Evolutionary conservation across 2,113 vertebrate genomes (phyloP), one percentile per base, ranked within the genome.

Genomic region (Psilopogon haemacephalus): DNA sequence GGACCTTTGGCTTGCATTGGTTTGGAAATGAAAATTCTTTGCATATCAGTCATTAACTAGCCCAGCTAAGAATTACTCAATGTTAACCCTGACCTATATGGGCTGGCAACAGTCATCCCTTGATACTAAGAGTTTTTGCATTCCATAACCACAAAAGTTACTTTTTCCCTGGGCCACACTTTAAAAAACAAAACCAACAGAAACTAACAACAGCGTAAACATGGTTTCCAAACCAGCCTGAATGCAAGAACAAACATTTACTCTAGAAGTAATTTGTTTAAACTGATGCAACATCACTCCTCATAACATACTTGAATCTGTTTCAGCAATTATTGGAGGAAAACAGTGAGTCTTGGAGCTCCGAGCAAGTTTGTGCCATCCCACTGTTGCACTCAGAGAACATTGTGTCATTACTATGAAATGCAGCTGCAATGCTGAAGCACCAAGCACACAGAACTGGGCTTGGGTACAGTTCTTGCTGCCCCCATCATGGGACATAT

Each of bases 21-120:
- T 93, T 91, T 93, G 72, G 80, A 96, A 95, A 93, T 50, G 93
- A 40, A 91, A 94, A 95, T 96, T 96, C 93, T 90, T 96, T 80
- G 74, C 89, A 84, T 95, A 86, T 93, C 77, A 93, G 42, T 77
- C 87, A 89, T 96, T 95, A 94, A 96, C 67, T 73, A 93, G 76
- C 15, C 38, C 73, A 69, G 85, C 54, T 86, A 94, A 89, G 74
- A 88, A 75, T 94, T 95, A 81, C 90, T 86, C 87, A 94, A 13
- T 55, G 50, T 92, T 92, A 93, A 87, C 80, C 46, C 67, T 94
- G 91, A 84, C 75, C 86, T 85, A 81, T 32, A 65, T 40, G 35
- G 35, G 54, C 11, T 86, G 79, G 81, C 93, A 97, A 81, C 7
- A 90, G 62, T 86, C 83, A 68, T 12, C 37, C 62, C 81, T 83